A percentile compares a stretch with the other conserved stretches of the same genome.
Conservation (phyloP, 35 echinoderm and acorn worm species). For the Anneissia japonica region DNA sequence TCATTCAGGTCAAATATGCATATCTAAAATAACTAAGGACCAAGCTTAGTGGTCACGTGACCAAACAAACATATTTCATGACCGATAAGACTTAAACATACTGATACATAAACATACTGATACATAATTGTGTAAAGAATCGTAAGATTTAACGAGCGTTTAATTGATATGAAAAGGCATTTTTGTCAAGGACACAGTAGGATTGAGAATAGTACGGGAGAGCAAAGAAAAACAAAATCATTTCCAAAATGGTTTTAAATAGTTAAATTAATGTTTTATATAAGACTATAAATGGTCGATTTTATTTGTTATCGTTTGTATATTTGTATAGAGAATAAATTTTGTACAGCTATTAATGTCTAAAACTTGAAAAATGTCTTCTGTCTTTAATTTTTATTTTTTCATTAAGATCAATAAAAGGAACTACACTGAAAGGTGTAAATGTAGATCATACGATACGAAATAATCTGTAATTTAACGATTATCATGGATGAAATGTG, state of each 20-base stretch:
- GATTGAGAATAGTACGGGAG: too few species aligned
- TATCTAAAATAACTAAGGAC: not conserved
- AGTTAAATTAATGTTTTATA: constrained; percentile 2
- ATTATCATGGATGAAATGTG: not conserved
- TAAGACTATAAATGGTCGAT: not conserved
- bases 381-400: not conserved
- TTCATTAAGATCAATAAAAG: too few species aligned
- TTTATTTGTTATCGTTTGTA: not conserved
- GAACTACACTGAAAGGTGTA: not conserved
- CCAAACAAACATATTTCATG: not conserved
- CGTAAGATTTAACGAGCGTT: too few species aligned
- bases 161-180: too few species aligned
- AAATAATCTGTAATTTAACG: not conserved
- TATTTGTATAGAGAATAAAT: not conserved
- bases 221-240: not conserved
- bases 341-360: not conserved
- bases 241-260: not conserved
- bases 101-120: too few species aligned
- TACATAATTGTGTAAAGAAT: too few species aligned
- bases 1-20: not conserved
- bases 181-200: too few species aligned
- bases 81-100: too few species aligned
- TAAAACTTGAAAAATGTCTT: not conserved
- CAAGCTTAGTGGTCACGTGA: not conserved
- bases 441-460: not conserved